phyloP scores from a whole-genome alignment of 2,113 vertebrate species.

The Electrona antarctica region DNA sequence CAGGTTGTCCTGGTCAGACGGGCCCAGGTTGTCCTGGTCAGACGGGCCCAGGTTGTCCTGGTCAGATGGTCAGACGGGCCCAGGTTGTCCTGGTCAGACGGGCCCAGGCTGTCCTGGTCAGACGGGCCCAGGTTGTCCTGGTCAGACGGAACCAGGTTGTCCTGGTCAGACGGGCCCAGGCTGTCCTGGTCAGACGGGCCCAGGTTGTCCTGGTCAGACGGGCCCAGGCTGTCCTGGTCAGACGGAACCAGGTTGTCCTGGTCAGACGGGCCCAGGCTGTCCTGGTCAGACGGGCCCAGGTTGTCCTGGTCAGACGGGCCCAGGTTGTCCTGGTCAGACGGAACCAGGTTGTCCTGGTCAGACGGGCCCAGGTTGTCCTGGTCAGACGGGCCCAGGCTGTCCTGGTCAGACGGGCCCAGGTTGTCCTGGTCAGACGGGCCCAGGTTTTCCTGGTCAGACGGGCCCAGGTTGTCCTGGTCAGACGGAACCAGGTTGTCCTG shows the following conservation, averaged over 20 bases:
- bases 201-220: too few species aligned
- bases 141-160: too few species aligned
- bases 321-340: constrained; percentile 70
- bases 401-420: constrained; percentile 68
- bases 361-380: constrained; percentile 72
- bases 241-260: too few species aligned
- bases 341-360: too few species aligned
- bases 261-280: constrained; percentile 73
- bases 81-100: constrained; percentile 71
- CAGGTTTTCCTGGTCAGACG: too few species aligned
- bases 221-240: constrained; percentile 71
- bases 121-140: constrained; percentile 72
- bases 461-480: constrained; percentile 71
- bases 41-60: constrained; percentile 72
- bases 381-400: constrained; percentile 72
- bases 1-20: too few species aligned
- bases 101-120: constrained; percentile 71
- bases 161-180: constrained; percentile 70
- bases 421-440: too few species aligned
- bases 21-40: constrained; percentile 71
- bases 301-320: constrained; percentile 73
- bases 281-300: constrained; percentile 68
- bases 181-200: too few species aligned
- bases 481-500: too few species aligned
- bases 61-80: too few species aligned